phyloP scores from a whole-genome alignment of 2,888 invertebrate species.

The Tribolium freemani region DNA sequence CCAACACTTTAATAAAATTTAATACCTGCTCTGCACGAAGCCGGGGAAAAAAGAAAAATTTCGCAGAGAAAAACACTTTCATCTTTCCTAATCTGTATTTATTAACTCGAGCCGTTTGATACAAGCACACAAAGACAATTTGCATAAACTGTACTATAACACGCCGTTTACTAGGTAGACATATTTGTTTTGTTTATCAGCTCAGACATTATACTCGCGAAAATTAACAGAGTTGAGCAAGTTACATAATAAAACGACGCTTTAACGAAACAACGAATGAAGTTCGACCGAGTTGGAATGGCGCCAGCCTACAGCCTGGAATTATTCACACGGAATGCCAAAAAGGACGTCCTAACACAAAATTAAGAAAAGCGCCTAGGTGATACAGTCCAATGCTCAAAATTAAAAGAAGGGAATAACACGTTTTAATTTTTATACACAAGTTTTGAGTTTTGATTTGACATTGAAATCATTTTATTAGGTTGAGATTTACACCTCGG shows the following conservation, averaged over 20 bases:
- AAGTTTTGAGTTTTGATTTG: too few species aligned
- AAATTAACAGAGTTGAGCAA: conserved; percentile 36
- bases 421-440: too few species aligned
- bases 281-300: neutral
- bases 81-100: neutral
- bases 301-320: neutral
- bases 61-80: neutral
- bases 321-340: too few species aligned
- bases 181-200: conserved; percentile 36
- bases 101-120: conserved; percentile 4
- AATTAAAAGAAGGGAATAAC: too few species aligned
- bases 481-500: too few species aligned
- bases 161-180: conserved; percentile 23
- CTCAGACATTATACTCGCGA: conserved; percentile 24
- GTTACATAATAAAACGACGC: conserved; percentile 27
- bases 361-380: too few species aligned
- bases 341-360: too few species aligned
- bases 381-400: too few species aligned
- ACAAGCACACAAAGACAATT: conserved; percentile 18
- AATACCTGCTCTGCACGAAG: neutral
- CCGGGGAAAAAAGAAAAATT: neutral
- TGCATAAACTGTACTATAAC: conserved; percentile 25
- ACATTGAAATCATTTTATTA: too few species aligned
- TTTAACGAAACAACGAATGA: neutral
- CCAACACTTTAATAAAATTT: neutral